Evolutionary conservation across 1,140 invertebrate species (phyloP).

Genomic region (Papilio helenus): DNA sequence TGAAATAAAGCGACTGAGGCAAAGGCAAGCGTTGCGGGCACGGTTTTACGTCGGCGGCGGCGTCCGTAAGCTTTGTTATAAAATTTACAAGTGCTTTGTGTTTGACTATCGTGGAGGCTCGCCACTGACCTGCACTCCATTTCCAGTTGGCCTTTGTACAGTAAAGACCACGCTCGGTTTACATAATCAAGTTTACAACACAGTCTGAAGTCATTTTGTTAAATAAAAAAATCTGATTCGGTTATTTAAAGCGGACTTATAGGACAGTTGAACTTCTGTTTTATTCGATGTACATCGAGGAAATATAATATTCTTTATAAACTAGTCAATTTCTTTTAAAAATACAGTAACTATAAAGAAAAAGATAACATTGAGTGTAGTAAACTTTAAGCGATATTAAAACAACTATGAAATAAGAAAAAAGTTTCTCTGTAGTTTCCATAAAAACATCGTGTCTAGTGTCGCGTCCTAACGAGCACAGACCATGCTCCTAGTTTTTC

Average conservation of each 20-base stretch:
- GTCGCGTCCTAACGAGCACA: background rate
- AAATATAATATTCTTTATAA: background rate
- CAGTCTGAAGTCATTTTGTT: background rate
- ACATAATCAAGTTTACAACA: conserved; percentile 16
- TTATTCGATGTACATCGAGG: background rate
- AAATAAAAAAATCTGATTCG: background rate
- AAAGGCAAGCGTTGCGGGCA: background rate
- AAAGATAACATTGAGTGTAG: background rate
- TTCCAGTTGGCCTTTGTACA: conserved; percentile 16
- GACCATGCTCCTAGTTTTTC: conserved; percentile 13
- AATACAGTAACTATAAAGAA: background rate
- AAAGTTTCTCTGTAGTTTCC: background rate
- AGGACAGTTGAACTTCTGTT: background rate
- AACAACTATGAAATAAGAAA: background rate
- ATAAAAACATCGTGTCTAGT: background rate
- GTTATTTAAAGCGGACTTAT: background rate
- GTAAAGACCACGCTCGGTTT: conserved; percentile 9
- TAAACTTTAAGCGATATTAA: background rate
- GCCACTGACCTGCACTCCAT: conserved; percentile 9
- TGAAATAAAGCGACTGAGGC: background rate
- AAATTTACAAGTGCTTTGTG: conserved; percentile 26
- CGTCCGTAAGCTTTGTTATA: conserved; percentile 15
- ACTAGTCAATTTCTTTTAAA: background rate
- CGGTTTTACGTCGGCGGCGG: background rate
- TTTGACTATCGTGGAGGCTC: conserved; percentile 4